phyloP scores from a whole-genome alignment of 2,888 invertebrate genomes.

The Escarpia spicata region DNA sequence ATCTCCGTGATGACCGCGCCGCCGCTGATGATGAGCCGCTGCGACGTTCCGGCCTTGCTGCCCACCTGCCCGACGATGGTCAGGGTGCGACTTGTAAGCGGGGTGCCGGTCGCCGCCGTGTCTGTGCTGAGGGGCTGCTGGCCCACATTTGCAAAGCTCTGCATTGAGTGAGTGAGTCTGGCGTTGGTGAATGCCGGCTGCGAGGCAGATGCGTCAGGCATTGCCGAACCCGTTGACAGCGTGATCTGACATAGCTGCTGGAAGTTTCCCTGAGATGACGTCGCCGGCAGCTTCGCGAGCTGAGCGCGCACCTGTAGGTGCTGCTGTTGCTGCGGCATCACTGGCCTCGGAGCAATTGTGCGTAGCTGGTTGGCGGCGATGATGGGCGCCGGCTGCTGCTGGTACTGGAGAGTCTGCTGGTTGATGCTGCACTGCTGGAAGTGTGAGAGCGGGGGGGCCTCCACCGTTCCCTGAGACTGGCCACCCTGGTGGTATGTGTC shows the following conservation, averaged over 20 bases:
- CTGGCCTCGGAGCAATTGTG: constrained; percentile 28
- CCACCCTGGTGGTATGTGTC: constrained; percentile 21
- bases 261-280: constrained; percentile 49
- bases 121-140: constrained; percentile 26
- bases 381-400: constrained; percentile 32
- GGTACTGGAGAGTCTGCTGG: constrained; percentile 35
- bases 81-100: constrained; percentile 17
- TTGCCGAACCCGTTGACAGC: constrained; percentile 17
- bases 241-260: constrained; percentile 42
- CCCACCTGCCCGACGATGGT: constrained; percentile 33
- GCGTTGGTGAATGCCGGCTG: constrained; percentile 23
- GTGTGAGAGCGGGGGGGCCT: constrained; percentile 44
- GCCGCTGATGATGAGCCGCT: constrained; percentile 34
- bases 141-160: constrained; percentile 23
- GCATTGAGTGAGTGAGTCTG: constrained; percentile 24
- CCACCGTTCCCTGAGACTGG: constrained; percentile 36
- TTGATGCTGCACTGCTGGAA: constrained; percentile 49
- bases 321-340: neutral
- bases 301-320: constrained; percentile 13
- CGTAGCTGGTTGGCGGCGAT: constrained; percentile 42
- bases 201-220: neutral
- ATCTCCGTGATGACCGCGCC: constrained; percentile 46
- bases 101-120: constrained; percentile 31
- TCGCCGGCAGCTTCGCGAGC: constrained; percentile 29
- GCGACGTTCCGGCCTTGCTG: neutral